Evolutionary conservation across 2,797 vertebrate species (phyloP).

Genomic region (Microcaecilia unicolor): DNA sequence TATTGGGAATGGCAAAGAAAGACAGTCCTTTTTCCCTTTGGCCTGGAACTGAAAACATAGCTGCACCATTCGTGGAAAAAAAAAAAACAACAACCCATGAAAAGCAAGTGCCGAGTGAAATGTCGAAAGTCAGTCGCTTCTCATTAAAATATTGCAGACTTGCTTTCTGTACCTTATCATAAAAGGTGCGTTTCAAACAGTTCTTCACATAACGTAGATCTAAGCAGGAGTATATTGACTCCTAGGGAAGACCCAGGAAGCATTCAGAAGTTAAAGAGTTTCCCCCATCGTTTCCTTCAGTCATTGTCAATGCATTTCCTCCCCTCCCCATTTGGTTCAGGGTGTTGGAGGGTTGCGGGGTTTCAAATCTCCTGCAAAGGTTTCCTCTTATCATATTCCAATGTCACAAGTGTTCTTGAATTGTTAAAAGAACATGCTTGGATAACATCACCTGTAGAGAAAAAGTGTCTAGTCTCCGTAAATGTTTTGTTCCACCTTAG

Average conservation of each 20-base stretch:
- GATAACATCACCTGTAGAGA: slow-evolving; percentile 61
- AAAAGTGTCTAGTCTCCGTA: slow-evolving; percentile 39
- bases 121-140: slow-evolving; percentile 14
- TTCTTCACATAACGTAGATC: slow-evolving; percentile 13
- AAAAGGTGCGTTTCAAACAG: slow-evolving; percentile 27
- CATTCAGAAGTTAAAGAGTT: slow-evolving; percentile 40
- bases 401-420: slow-evolving; percentile 14
- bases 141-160: slow-evolving; percentile 14
- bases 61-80: neutral
- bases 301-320: too few species aligned
- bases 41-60: slow-evolving; percentile 5
- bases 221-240: slow-evolving; percentile 27
- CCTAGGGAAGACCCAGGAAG: slow-evolving; percentile 40
- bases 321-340: too few species aligned
- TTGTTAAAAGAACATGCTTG: slow-evolving; percentile 85
- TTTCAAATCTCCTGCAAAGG: too few species aligned
- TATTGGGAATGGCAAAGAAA: slow-evolving; percentile 12
- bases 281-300: slow-evolving; percentile 18
- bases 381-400: too few species aligned
- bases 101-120: neutral
- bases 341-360: slow-evolving; percentile 19
- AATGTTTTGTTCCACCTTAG: slow-evolving; percentile 48
- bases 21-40: slow-evolving; percentile 3
- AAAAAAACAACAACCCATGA: slow-evolving; percentile 4
- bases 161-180: slow-evolving; percentile 26